Base-by-base conservation (phyloP, 2,888 invertebrate species). In the Thymelicus sylvestris region DNA sequence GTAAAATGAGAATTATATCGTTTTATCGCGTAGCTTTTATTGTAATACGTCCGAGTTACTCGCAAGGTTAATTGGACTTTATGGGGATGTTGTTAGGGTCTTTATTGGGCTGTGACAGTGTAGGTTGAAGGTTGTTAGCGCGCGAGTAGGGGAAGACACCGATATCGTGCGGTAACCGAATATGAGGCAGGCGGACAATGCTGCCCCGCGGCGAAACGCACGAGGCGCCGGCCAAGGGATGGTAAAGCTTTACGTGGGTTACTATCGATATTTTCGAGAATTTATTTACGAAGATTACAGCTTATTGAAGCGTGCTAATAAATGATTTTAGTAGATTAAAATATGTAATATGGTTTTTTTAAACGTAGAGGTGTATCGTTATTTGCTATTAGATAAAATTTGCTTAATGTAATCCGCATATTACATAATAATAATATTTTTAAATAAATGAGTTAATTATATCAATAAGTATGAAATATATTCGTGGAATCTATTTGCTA, bases 171-270 rank as follows among this genome's bases (percentile, higher is more conserved):
- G 86, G 93, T 92, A 92, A 92, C 92, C 90, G 82, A 92, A 92
- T 93, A 93, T 92, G 90, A 92, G 92, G 91, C 92, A 91, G 85
- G 83, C 81, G 85, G 88, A 92, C 92, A 92, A 91, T 89, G 88
- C 84, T 80, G 79, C 86, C 92, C 93, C 86, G 92, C 87, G 85
- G 92, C 82, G 90, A 75, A 78, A 84, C 81, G 84, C 80, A 77
- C 78, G 84, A 90, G 92, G 92, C 92, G 93, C 93, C 93, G 87
- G 77, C 75, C 7, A 83, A 90, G 90, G 75, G 88, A 69, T 79
- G 88, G 15, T 19, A n/a, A 15, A 15, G 7, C 7, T 44, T 44
- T 44, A 8, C 7, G 5, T 50, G n/a, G 7, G 71, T 74, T 59
- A 19, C 38, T 73, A 74, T 79, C 78, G 78, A 79, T 77, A 72